These are phyloP conservation scores for Neogobius melanostomus DNA, from an alignment of 2,113 vertebrate species.

Conservation along the genomic window DNA sequence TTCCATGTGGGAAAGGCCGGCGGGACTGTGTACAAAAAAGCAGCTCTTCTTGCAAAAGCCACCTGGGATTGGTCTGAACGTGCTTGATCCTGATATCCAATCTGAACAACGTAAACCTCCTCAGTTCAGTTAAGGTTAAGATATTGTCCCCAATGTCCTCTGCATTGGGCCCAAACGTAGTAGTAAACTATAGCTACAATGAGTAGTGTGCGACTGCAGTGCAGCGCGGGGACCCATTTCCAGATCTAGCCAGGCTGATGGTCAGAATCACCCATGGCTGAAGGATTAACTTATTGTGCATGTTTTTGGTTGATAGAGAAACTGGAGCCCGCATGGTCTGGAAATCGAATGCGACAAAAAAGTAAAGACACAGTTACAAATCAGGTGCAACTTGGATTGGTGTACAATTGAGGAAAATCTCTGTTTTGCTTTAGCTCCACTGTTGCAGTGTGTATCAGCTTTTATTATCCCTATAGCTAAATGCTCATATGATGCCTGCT, in stretches of 20 bases:
- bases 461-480: constrained; percentile 28
- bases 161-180: no score
- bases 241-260: no score
- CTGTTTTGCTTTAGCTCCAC: constrained; percentile 7
- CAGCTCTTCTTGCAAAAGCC: no score
- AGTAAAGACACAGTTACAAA: constrained; percentile 14
- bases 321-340: no score
- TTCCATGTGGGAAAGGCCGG: no score
- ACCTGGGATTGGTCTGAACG: no score
- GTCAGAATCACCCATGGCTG: no score
- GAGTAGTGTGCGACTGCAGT: neutral
- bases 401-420: constrained; percentile 52
- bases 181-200: no score
- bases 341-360: neutral
- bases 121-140: neutral
- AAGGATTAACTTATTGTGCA: no score
- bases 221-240: neutral
- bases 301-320: no score
- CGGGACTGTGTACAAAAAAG: no score
- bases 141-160: neutral
- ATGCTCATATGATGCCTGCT: constrained; percentile 36
- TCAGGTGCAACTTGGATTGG: constrained; percentile 15
- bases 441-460: constrained; percentile 31
- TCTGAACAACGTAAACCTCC: neutral
- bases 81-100: neutral